Percentiles rank a stretch among this genome's conserved stretches.
These are phyloP conservation scores for Paraescarpia echinospica DNA, from an alignment of 1,140 invertebrate genomes.

Conservation along the genomic window DNA sequence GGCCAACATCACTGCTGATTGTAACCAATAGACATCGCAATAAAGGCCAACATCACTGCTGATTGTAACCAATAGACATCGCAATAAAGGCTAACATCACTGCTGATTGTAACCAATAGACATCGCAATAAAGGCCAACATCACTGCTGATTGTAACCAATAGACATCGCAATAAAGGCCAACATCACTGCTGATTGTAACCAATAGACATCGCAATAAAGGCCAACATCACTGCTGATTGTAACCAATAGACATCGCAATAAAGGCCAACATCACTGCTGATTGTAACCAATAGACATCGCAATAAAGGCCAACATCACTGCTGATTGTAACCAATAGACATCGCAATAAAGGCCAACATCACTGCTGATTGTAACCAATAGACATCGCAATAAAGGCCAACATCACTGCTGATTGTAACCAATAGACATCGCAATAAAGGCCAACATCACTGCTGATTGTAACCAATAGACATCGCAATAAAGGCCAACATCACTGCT, in stretches of 20 bases:
- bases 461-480: neutral
- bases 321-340: neutral
- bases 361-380: neutral
- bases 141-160: neutral
- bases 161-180: neutral
- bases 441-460: neutral
- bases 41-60: neutral
- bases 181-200: neutral
- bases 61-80: neutral
- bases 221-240: neutral
- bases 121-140: neutral
- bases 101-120: neutral
- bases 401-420: neutral
- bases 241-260: neutral
- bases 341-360: neutral
- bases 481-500: neutral
- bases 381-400: neutral
- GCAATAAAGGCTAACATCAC: neutral
- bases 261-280: neutral
- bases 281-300: neutral
- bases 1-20: neutral
- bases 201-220: neutral
- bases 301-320: neutral
- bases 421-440: neutral
- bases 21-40: neutral